A percentile compares a stretch with the other conserved stretches of the same genome.
These are phyloP conservation scores for Cylloceria caligata DNA, from an alignment of 2,888 invertebrate genomes.

Conservation along the genomic window DNA sequence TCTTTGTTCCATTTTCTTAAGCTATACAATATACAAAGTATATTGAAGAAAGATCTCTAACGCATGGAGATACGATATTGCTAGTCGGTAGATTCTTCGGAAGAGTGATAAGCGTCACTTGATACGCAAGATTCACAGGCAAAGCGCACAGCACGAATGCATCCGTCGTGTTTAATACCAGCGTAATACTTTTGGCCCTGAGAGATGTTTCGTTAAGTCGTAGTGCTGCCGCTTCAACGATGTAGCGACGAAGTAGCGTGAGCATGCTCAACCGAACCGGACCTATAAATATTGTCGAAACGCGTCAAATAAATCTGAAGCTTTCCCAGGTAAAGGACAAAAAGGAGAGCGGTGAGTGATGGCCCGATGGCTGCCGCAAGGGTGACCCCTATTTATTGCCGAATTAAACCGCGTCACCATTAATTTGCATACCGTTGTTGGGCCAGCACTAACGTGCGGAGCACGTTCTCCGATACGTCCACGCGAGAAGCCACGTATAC, in stretches of 20 bases:
- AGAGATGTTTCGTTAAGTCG: conserved; percentile 74
- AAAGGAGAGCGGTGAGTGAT: conserved; percentile 81
- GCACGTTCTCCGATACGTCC: conserved; percentile 66
- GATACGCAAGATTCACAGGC: not conserved
- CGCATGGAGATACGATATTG: not conserved
- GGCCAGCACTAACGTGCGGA: conserved; percentile 69
- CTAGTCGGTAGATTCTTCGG: not conserved
- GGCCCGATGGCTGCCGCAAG: conserved; percentile 80
- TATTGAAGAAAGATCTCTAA: not conserved
- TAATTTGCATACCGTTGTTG: conserved; percentile 82
- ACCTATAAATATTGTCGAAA: conserved; percentile 84
- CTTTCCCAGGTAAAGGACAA: conserved; percentile 83
- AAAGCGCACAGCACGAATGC: conserved; percentile 21
- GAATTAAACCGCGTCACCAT: conserved; percentile 85
- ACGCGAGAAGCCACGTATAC: conserved; percentile 19
- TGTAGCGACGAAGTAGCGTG: conserved; percentile 72
- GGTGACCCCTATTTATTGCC: conserved; percentile 85
- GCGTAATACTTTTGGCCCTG: conserved; percentile 19
- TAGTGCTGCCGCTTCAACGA: conserved; percentile 39
- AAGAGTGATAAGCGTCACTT: conserved; percentile 4
- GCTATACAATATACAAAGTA: too few relatives aligned
- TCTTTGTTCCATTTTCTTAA: too few relatives aligned
- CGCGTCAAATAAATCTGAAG: conserved; percentile 84
- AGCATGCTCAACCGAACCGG: conserved; percentile 79
- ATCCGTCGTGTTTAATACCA: conserved; percentile 9